phyloP scores from a whole-genome alignment of 2,888 invertebrate species.

The Idaea biselata region DNA sequence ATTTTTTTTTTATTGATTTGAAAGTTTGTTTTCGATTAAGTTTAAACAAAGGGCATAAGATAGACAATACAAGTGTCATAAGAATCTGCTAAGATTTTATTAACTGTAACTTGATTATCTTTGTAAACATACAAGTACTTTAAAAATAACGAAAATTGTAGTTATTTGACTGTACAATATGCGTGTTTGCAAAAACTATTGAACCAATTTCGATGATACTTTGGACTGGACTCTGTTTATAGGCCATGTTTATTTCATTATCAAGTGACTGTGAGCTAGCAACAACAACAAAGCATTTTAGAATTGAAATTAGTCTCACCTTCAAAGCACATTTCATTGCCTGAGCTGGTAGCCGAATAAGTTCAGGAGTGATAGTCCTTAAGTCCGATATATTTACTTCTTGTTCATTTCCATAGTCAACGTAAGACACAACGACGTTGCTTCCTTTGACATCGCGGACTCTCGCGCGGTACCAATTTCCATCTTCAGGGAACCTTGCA shows the following conservation, averaged over 20 bases:
- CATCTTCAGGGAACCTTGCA: conserved; percentile 89
- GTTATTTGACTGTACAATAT: background rate
- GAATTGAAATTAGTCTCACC: conserved; percentile 39
- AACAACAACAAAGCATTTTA: no score
- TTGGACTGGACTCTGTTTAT: background rate
- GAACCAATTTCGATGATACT: background rate
- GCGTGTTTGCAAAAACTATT: background rate
- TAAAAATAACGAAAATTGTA: background rate
- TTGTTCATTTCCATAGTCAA: conserved; percentile 98
- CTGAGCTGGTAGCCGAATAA: conserved; percentile 85
- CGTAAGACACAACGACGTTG: conserved; percentile 87
- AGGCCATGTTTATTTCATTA: no score
- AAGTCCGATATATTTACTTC: conserved; percentile 82
- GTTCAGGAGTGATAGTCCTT: conserved; percentile 83
- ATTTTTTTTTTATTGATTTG: background rate
- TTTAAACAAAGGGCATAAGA: no score
- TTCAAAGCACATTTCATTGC: conserved; percentile 89
- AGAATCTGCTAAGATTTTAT: background rate
- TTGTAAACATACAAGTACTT: background rate
- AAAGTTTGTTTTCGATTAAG: background rate
- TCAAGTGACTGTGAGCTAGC: no score
- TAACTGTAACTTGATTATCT: background rate
- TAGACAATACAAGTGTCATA: background rate
- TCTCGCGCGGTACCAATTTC: conserved; percentile 94
- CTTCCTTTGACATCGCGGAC: conserved; percentile 82